Percentiles rank a stretch among this genome's conserved stretches.
Evolutionary conservation across 2,797 vertebrate species (phyloP).

Genomic region (Basileuterus tristriatus): DNA sequence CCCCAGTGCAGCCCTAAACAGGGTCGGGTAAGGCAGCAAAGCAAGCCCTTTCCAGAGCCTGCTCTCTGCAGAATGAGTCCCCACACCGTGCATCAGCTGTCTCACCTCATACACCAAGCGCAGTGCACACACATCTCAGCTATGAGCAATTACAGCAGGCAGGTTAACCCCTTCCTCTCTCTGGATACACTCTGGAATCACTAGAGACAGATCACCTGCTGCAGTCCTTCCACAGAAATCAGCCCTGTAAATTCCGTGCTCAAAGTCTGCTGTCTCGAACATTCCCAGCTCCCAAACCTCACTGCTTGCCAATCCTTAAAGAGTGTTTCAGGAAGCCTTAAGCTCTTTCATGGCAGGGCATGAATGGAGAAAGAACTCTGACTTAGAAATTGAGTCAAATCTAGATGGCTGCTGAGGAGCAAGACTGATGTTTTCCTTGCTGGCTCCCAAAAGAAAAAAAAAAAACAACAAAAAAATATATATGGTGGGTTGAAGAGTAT

Average conservation of each 20-base stretch:
- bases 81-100: background rate
- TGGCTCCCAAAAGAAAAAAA: background rate
- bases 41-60: background rate
- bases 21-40: background rate
- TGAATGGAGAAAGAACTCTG: background rate
- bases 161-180: background rate
- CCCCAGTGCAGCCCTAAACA: background rate
- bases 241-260: background rate
- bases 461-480: too few relatives aligned
- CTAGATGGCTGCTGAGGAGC: background rate
- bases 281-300: background rate
- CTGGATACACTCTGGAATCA: accelerated
- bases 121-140: background rate
- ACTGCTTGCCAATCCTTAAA: background rate
- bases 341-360: background rate
- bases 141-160: background rate
- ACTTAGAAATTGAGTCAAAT: background rate
- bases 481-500: background rate
- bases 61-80: background rate
- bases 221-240: background rate
- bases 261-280: accelerated
- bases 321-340: background rate
- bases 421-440: background rate
- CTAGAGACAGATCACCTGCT: too few relatives aligned
- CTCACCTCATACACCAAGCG: accelerated